Evolutionary conservation across 2,113 vertebrate genomes (phyloP).

Genomic region (Ctenodactylus gundi): DNA sequence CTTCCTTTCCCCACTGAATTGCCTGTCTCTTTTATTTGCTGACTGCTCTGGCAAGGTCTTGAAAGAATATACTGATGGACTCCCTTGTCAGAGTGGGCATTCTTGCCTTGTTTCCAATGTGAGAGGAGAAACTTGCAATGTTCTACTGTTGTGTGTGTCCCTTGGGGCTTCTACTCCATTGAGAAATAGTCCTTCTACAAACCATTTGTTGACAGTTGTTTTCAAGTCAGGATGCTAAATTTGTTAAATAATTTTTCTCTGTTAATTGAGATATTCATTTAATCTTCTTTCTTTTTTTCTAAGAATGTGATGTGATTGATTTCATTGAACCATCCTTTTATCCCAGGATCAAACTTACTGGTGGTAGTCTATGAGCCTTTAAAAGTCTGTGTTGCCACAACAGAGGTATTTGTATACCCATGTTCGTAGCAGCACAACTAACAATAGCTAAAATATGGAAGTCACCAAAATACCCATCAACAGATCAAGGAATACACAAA

Average conservation of each 20-base stretch:
- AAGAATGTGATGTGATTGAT: background rate
- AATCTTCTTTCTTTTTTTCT: background rate
- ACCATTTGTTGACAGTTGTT: background rate
- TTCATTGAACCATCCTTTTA: background rate
- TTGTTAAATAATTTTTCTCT: background rate
- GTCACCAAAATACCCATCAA: too few relatives aligned
- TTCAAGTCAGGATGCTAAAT: background rate
- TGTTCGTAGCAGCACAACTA: too few relatives aligned
- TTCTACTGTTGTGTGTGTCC: background rate
- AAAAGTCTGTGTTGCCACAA: too few relatives aligned
- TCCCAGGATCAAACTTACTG: background rate
- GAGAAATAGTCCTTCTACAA: background rate
- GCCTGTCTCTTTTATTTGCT: background rate
- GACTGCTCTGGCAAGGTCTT: background rate
- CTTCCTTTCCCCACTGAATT: background rate
- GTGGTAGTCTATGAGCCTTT: background rate
- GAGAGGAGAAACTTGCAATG: background rate
- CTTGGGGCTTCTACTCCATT: background rate
- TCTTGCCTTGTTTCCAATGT: background rate
- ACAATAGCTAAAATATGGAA: too few relatives aligned
- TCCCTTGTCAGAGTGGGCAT: background rate
- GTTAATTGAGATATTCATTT: background rate
- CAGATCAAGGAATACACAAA: too few relatives aligned
- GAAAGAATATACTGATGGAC: background rate
- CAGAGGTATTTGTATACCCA: too few relatives aligned